A percentile compares a stretch with the other conserved stretches of the same genome.
Conservation (phyloP, 2,888 invertebrate species). For the Troglohyphantes excavatus region DNA sequence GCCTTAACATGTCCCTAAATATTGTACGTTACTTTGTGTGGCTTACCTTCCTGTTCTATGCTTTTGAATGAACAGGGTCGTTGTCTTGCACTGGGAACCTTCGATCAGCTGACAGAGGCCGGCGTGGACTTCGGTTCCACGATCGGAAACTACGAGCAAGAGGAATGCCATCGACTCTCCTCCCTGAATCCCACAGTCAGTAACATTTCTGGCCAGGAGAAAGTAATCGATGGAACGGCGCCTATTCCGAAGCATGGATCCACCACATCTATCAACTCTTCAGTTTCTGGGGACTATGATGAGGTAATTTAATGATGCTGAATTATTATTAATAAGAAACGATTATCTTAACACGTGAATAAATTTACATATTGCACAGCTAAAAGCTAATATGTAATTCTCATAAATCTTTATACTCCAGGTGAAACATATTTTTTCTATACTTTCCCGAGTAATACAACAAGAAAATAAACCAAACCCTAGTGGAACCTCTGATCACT, state of each 20-base stretch:
- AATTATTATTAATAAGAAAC: too few species aligned
- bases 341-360: too few species aligned
- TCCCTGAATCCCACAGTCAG: conserved; percentile 56
- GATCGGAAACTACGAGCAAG: conserved; percentile 74
- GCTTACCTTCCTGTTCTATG: too few species aligned
- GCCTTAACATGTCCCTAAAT: too few species aligned
- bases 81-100: conserved; percentile 79
- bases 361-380: too few species aligned
- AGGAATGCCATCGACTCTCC: conserved; percentile 46
- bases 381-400: too few species aligned
- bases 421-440: too few species aligned
- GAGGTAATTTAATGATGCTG: conserved; percentile 42
- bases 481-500: too few species aligned
- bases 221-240: conserved; percentile 30
- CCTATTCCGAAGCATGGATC: conserved; percentile 71
- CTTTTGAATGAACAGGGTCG: conserved; percentile 82
- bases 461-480: too few species aligned
- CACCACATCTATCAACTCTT: conserved; percentile 56
- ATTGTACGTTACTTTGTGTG: too few species aligned
- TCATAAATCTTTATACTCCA: too few species aligned
- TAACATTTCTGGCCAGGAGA: conserved; percentile 32
- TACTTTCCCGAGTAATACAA: too few species aligned
- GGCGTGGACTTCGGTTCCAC: conserved; percentile 79
- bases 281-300: conserved; percentile 18
- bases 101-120: conserved; percentile 74